Evolutionary conservation across 2,113 vertebrate species (phyloP).

Genomic region (Aplodontia rufa): DNA sequence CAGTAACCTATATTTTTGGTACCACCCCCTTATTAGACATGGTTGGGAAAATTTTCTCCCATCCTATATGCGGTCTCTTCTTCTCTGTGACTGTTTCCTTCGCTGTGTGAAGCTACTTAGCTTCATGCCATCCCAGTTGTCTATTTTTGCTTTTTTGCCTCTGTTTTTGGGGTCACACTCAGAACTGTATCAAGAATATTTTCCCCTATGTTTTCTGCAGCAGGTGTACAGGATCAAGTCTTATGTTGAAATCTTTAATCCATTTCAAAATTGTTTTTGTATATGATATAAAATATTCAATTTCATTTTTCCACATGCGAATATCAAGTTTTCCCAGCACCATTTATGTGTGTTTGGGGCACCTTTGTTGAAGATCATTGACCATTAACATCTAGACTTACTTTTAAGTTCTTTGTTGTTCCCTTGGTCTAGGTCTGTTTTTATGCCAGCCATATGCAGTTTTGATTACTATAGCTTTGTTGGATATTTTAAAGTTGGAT

Average conservation of each 20-base stretch:
- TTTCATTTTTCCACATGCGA: neutral
- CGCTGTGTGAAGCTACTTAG: neutral
- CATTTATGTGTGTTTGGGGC: neutral
- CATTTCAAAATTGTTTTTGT: neutral
- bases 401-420: neutral
- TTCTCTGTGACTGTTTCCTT: neutral
- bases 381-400: neutral
- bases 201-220: neutral
- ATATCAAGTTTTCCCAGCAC: neutral
- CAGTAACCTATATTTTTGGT: neutral
- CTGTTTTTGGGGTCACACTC: neutral
- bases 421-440: neutral
- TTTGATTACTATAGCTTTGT: neutral
- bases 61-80: neutral
- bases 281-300: neutral
- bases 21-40: neutral
- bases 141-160: neutral
- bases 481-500: neutral
- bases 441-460: neutral
- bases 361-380: neutral
- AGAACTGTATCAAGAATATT: neutral
- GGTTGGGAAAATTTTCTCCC: neutral
- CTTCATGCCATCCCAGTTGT: neutral
- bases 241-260: neutral
- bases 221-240: neutral